Evolutionary conservation across 2,888 invertebrate genomes (phyloP).

Genomic region (Mantis religiosa): DNA sequence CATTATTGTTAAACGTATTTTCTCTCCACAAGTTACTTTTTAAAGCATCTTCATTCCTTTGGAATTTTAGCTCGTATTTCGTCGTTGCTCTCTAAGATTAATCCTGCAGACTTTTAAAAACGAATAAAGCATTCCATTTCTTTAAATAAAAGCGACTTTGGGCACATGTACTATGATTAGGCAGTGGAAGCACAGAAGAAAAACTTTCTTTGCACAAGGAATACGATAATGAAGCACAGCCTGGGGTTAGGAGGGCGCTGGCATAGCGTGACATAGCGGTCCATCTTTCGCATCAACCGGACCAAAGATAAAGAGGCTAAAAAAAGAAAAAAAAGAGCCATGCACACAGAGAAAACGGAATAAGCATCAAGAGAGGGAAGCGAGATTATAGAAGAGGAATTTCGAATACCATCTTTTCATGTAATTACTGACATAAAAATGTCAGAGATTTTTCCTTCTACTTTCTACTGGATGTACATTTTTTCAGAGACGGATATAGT

Average conservation of each 20-base stretch:
- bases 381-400: neutral
- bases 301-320: constrained; percentile 11
- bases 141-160: neutral
- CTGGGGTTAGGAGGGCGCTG: neutral
- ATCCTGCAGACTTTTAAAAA: neutral
- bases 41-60: neutral
- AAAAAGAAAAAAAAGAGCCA: neutral
- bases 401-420: constrained; percentile 16
- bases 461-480: neutral
- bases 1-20: neutral
- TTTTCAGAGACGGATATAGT: constrained; percentile 3
- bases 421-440: constrained; percentile 21
- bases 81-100: neutral
- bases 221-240: neutral
- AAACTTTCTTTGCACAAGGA: neutral
- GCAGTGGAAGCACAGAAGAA: neutral
- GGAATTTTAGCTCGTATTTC: neutral
- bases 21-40: neutral
- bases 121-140: neutral
- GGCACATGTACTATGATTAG: neutral
- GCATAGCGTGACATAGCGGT: neutral
- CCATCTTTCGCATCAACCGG: constrained; percentile 17
- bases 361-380: constrained; percentile 6
- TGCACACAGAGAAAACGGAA: neutral
- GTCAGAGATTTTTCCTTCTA: constrained; percentile 4